A percentile compares a stretch with the other conserved stretches of the same genome.
Evolutionary conservation across 23 tunicate species (phyloP).

Genomic region (Diplosoma virens): DNA sequence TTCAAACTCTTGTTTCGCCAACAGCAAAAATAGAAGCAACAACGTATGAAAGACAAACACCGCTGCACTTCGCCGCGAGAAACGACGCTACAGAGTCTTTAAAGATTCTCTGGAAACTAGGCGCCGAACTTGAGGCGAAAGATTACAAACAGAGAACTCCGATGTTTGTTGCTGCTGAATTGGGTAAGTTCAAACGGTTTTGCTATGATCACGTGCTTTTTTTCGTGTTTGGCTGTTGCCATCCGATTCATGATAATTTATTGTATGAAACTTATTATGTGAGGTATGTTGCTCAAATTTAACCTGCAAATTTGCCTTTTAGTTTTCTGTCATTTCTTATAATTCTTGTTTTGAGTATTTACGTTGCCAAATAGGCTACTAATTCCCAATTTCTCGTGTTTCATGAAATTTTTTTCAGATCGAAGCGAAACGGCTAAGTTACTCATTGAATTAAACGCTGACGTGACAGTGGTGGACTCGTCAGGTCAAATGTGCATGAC

Average conservation of each 20-base stretch:
- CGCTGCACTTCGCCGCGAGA: conserved; percentile 90
- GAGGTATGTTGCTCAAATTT: too few relatives aligned
- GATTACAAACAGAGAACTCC: conserved; percentile 83
- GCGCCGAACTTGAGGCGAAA: conserved; percentile 66
- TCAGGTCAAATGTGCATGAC: conserved; percentile 80
- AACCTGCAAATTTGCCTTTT: too few relatives aligned
- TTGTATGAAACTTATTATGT: too few relatives aligned
- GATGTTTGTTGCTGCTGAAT: conserved; percentile 78
- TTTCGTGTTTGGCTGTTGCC: too few relatives aligned
- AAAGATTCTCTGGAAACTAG: conserved; percentile 52
- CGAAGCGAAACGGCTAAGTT: conserved; percentile 83
- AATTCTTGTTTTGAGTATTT: too few relatives aligned
- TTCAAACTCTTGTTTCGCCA: not conserved
- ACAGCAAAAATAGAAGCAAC: conserved; percentile 51
- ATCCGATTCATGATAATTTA: too few relatives aligned
- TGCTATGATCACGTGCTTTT: too few relatives aligned
- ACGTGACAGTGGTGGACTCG: conserved; percentile 59
- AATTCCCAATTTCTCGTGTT: too few relatives aligned
- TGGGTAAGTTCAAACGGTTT: conserved; percentile 44
- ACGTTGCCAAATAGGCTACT: too few relatives aligned
- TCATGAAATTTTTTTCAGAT: conserved; percentile 74
- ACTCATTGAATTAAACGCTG: conserved; percentile 69
- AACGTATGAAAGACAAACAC: conserved; percentile 75
- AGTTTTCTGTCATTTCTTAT: too few relatives aligned
- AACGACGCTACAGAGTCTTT: conserved; percentile 84